Percentiles rank a stretch among this genome's conserved stretches.
These are phyloP conservation scores for Calliopum simillimum DNA, from an alignment of 2,888 invertebrate genomes.

Conservation along the genomic window DNA sequence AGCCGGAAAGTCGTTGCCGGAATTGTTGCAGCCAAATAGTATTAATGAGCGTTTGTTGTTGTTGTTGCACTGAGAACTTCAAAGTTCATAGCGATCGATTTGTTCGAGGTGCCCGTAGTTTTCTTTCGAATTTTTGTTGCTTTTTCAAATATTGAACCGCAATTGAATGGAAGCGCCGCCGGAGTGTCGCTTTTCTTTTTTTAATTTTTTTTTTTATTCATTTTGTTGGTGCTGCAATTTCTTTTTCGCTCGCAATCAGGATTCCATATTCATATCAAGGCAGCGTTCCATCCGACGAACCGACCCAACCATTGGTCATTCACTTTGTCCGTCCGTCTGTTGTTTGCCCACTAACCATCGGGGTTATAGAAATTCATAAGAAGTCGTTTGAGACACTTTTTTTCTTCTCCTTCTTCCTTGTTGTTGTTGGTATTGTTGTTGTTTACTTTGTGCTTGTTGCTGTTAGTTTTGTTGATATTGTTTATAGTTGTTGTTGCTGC, in stretches of 20 bases:
- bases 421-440: conserved; percentile 1
- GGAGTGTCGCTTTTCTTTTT: background rate
- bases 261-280: conserved; percentile 3
- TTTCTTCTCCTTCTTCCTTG: background rate
- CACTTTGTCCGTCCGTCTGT: conserved; percentile 3
- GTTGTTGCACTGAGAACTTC: background rate
- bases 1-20: background rate
- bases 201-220: background rate
- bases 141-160: background rate
- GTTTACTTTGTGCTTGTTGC: background rate
- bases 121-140: background rate
- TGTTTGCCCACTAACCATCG: conserved; percentile 1
- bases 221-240: background rate
- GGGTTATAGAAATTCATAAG: conserved; percentile 25
- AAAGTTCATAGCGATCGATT: background rate
- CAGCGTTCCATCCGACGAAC: background rate
- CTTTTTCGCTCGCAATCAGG: background rate
- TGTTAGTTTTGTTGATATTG: conserved; percentile 21
- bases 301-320: background rate
- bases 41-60: background rate
- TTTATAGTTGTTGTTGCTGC: conserved; percentile 16
- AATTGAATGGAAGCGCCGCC: background rate
- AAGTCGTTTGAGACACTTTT: conserved; percentile 35
- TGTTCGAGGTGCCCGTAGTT: background rate
- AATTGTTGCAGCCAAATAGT: background rate